phyloP scores from a whole-genome alignment of 2,888 invertebrate genomes.

The Dryobotodes eremita region DNA sequence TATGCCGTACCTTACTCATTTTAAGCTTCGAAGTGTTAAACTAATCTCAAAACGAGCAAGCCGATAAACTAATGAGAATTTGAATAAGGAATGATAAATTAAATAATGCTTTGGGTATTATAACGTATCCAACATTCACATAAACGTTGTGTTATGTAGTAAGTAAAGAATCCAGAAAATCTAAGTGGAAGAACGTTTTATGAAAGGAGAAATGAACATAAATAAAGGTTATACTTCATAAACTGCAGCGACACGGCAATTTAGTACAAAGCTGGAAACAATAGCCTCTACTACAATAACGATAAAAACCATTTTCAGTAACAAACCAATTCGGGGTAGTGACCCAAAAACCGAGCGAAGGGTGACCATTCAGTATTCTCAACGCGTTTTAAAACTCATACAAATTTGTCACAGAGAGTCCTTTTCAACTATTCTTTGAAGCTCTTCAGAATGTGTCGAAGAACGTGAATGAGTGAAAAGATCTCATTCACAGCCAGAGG shows the following conservation, averaged over 20 bases:
- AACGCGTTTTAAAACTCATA: slow-evolving; percentile 56
- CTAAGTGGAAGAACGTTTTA: slow-evolving; percentile 40
- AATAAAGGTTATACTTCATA: slow-evolving; percentile 57
- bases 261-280: slow-evolving; percentile 43
- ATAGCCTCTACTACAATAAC: slow-evolving; percentile 46
- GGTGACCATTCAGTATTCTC: slow-evolving; percentile 44
- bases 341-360: slow-evolving; percentile 43
- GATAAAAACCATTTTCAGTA: slow-evolving; percentile 43
- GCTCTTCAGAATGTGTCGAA: slow-evolving; percentile 35
- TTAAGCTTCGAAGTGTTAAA: not conserved
- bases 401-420: slow-evolving; percentile 55
- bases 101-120: slow-evolving; percentile 5
- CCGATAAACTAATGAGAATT: not conserved
- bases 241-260: slow-evolving; percentile 55
- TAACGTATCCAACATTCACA: too few species aligned
- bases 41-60: not conserved
- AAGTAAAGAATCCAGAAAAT: slow-evolving; percentile 19
- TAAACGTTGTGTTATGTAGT: slow-evolving; percentile 4
- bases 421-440: slow-evolving; percentile 60
- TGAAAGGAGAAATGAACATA: slow-evolving; percentile 44
- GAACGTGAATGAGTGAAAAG: slow-evolving; percentile 47
- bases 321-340: slow-evolving; percentile 52
- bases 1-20: not conserved
- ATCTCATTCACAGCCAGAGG: slow-evolving; percentile 27
- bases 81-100: slow-evolving; percentile 4